Percentiles rank a stretch among this genome's conserved stretches.
These are phyloP conservation scores for Dromiciops gliroides DNA, from an alignment of 2,113 vertebrate species.

Conservation along the genomic window DNA sequence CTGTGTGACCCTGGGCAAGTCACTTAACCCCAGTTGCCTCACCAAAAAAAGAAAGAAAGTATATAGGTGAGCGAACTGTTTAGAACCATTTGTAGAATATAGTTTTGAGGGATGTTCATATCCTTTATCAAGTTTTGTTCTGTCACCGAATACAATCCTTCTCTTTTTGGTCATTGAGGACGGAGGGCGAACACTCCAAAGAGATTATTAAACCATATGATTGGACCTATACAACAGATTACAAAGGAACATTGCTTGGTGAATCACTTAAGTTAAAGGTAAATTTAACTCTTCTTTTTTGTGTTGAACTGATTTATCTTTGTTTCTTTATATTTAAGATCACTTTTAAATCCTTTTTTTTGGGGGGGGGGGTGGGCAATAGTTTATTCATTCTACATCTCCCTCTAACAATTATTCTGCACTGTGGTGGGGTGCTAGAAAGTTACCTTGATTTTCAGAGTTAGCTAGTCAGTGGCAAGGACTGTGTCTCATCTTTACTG, in stretches of 20 bases:
- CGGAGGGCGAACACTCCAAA: slow-evolving; percentile 94
- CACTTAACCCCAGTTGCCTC: no score
- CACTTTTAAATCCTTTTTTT: slow-evolving; percentile 20
- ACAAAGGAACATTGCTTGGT: slow-evolving; percentile 94
- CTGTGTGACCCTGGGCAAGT: no score
- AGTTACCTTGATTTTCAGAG: background rate
- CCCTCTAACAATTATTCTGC: slow-evolving; percentile 32
- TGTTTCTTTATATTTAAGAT: background rate
- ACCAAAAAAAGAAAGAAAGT: no score
- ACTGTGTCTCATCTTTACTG: background rate
- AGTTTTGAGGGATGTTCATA: slow-evolving; percentile 9
- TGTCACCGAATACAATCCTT: slow-evolving; percentile 31
- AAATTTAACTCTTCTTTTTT: slow-evolving; percentile 52
- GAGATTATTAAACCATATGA: slow-evolving; percentile 95
- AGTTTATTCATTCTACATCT: slow-evolving; percentile 26
- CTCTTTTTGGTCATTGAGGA: slow-evolving; percentile 83
- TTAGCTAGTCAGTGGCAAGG: background rate
- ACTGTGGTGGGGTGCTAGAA: background rate
- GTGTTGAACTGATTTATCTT: slow-evolving; percentile 20
- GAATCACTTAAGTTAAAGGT: slow-evolving; percentile 90
- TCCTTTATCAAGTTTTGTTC: background rate
- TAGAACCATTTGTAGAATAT: background rate
- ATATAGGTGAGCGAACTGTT: background rate
- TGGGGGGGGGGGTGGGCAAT: no score
- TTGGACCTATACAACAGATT: slow-evolving; percentile 99